Conservation (phyloP, 2,888 invertebrate genomes). For the Exocentrus adspersus region DNA sequence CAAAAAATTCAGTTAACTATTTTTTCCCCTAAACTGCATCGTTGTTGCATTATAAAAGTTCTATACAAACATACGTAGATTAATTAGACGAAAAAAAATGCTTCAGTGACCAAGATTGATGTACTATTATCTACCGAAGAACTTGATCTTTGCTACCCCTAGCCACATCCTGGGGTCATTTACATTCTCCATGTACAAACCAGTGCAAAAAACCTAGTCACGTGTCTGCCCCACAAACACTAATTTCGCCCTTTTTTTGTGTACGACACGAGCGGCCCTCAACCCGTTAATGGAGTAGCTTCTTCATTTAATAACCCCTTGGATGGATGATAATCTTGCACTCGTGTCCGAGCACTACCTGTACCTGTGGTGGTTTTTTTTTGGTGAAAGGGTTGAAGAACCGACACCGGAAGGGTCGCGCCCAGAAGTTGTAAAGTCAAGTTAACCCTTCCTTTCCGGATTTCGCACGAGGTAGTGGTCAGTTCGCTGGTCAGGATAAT, state of each 20-base stretch:
- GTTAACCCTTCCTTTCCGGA: constrained; percentile 11
- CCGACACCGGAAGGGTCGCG: not conserved
- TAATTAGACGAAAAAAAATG: too few species aligned
- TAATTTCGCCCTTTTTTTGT: constrained; percentile 30
- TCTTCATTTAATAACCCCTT: constrained; percentile 57
- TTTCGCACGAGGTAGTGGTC: constrained; percentile 31
- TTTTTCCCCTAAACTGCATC: too few species aligned
- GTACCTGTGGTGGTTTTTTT: constrained; percentile 29
- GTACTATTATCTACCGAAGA: too few species aligned
- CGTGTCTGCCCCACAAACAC: constrained; percentile 33
- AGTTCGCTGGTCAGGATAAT: constrained; percentile 16
- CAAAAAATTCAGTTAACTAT: too few species aligned
- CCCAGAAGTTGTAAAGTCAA: constrained; percentile 14
- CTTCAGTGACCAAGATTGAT: too few species aligned
- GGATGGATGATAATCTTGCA: constrained; percentile 13
- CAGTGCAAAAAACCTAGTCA: constrained; percentile 24
- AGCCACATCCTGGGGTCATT: not conserved
- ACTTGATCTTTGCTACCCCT: too few species aligned
- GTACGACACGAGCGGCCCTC: constrained; percentile 32
- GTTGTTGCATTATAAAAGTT: too few species aligned
- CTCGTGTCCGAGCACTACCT: constrained; percentile 33
- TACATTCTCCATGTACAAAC: not conserved
- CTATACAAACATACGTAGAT: too few species aligned
- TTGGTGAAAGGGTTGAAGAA: constrained; percentile 16
- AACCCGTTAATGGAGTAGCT: constrained; percentile 38